These are phyloP conservation scores for Diarsia rubi DNA, from an alignment of 2,888 invertebrate species.

Conservation along the genomic window DNA sequence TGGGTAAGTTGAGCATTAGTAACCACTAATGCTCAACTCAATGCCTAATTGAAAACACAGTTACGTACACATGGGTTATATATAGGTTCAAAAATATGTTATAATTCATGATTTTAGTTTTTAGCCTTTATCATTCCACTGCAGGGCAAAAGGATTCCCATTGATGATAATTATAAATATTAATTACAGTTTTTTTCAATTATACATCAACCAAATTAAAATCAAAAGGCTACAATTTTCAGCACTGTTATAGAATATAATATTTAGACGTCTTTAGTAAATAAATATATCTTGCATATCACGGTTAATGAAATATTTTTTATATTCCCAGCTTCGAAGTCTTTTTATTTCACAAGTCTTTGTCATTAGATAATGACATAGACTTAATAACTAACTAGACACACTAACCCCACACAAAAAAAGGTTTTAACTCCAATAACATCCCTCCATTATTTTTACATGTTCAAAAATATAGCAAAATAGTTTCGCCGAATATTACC, in stretches of 20 bases:
- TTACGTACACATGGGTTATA: background rate
- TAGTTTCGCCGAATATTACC: constrained; percentile 81
- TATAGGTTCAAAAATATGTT: background rate
- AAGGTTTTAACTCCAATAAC: constrained; percentile 5
- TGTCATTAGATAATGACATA: background rate
- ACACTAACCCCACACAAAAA: background rate
- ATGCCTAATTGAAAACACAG: background rate
- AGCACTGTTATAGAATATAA: background rate
- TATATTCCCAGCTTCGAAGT: background rate
- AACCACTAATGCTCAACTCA: background rate
- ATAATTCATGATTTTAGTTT: background rate
- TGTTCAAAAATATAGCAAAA: constrained; percentile 71
- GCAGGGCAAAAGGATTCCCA: too few relatives aligned
- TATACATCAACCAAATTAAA: background rate
- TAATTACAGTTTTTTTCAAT: background rate
- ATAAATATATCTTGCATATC: background rate
- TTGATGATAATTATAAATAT: background rate
- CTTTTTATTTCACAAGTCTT: background rate
- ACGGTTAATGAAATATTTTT: background rate
- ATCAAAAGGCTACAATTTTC: background rate
- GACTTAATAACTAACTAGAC: background rate
- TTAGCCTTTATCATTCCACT: too few relatives aligned
- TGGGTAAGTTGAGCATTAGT: too few relatives aligned
- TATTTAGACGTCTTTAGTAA: too few relatives aligned
- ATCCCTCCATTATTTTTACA: constrained; percentile 46